These are phyloP conservation scores for Bombylius discolor DNA, from an alignment of 2,888 invertebrate genomes.

Conservation along the genomic window DNA sequence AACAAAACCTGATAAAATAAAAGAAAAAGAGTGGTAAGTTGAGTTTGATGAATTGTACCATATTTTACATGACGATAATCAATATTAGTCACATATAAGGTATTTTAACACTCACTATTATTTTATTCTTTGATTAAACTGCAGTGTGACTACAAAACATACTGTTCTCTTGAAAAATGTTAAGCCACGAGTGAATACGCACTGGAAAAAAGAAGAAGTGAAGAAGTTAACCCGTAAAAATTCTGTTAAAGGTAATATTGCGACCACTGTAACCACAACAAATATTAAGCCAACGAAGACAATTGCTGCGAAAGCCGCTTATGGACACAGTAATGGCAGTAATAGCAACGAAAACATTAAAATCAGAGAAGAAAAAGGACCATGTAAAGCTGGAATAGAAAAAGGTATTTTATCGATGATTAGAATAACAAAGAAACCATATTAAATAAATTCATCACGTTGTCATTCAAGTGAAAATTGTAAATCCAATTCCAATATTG, in stretches of 20 bases:
- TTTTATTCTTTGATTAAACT: not conserved
- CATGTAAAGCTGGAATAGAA: too few species aligned
- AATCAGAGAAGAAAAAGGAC: too few species aligned
- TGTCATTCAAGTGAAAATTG: constrained; percentile 13
- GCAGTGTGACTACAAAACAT: constrained; percentile 21
- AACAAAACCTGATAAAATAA: too few species aligned
- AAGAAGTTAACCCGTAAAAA: constrained; percentile 6
- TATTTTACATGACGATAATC: too few species aligned
- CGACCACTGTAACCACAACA: constrained; percentile 2
- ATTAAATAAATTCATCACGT: not conserved
- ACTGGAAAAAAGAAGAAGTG: constrained; percentile 26
- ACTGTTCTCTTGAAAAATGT: constrained; percentile 26
- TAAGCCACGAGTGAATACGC: constrained; percentile 33
- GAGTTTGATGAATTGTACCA: too few species aligned
- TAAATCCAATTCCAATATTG: not conserved
- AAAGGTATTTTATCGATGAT: not conserved
- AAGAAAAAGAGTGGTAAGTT: too few species aligned
- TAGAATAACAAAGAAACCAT: not conserved
- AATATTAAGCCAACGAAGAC: constrained; percentile 3
- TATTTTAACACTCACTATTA: not conserved
- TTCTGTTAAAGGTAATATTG: constrained; percentile 7
- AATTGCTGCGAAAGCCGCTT: constrained; percentile 22
- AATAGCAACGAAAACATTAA: not conserved
- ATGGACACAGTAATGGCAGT: not conserved
- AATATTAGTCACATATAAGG: too few species aligned